Base-by-base conservation (phyloP, 2,797 vertebrate genomes). In the Pempheris klunzingeri region DNA sequence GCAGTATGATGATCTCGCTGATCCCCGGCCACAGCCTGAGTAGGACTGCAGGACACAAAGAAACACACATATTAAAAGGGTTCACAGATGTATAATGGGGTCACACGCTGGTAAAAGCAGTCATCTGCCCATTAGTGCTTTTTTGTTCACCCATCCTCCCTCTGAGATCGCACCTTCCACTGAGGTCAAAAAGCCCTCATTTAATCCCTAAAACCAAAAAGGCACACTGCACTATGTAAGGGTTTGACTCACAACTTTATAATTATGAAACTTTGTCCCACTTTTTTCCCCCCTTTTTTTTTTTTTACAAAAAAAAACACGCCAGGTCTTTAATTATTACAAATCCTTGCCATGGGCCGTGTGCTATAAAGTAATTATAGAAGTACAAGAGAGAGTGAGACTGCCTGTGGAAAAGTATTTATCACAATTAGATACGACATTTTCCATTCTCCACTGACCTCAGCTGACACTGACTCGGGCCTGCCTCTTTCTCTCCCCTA, bases 11-110 rank as follows among this genome's bases (percentile, higher is more conserved):
- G 94, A 96, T 39, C 46, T 92, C 22, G 20, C 49, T 20, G 95
- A 96, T 67, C 87, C 62, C 1, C 85, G 95, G 1, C 94, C 94
- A 2, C 92, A 94, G 75, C 95, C 95, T 32, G 92, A 95, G 95
- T 96, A 81, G 88, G 92, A 66, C 12, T 24, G 32, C 30, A 36
- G 24, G 11, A 13, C 24, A 32, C 5, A 55, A 12, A 52, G 13
- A n/a, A 17, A 38, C 34, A 68, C 22, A 67, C 17, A 55, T 0
- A 3, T 32, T 32, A 32, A 4, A 22, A 50, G 14, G 7, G 10
- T 18, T 11, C 7, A 30, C 7, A n/a, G 20, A 15, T 71, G 8
- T 62, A 0, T 32, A 12, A 53, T 34, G 57, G 11, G 43, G n/a
- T 65, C 3, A 39, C 12, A 58, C 2, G 12, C 9, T 20, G 18